These are phyloP conservation scores for Drosophila pectinifera DNA, from an alignment of 1,140 invertebrate species.

Conservation along the genomic window DNA sequence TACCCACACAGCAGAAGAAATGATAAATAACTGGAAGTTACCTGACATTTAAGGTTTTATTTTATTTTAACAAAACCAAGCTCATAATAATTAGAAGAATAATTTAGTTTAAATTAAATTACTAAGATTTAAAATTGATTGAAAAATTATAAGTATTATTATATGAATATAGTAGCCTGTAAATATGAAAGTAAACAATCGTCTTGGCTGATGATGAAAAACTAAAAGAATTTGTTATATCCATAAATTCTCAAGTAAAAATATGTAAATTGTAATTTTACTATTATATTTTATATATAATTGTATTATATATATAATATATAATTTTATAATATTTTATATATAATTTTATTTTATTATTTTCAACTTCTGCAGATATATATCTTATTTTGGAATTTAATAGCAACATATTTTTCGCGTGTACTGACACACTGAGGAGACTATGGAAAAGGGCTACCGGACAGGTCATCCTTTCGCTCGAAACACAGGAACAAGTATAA, in stretches of 20 bases:
- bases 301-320: no score
- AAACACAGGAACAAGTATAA: slow-evolving; percentile 58
- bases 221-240: no score
- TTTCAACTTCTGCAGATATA: not conserved
- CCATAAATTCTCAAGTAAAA: no score
- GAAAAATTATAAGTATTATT: no score
- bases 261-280: no score
- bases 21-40: not conserved
- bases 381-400: not conserved
- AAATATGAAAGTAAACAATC: no score
- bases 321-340: no score
- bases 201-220: no score
- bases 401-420: not conserved
- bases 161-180: no score
- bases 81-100: not conserved
- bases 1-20: not conserved
- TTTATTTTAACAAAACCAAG: not conserved
- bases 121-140: no score
- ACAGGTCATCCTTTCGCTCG: slow-evolving; percentile 38
- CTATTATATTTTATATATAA: no score
- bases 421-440: slow-evolving; percentile 6
- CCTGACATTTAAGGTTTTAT: not conserved
- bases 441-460: slow-evolving; percentile 7
- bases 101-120: no score
- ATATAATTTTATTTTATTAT: not conserved